Conservation (phyloP, 2,888 invertebrate genomes). For the Seira ritae region DNA sequence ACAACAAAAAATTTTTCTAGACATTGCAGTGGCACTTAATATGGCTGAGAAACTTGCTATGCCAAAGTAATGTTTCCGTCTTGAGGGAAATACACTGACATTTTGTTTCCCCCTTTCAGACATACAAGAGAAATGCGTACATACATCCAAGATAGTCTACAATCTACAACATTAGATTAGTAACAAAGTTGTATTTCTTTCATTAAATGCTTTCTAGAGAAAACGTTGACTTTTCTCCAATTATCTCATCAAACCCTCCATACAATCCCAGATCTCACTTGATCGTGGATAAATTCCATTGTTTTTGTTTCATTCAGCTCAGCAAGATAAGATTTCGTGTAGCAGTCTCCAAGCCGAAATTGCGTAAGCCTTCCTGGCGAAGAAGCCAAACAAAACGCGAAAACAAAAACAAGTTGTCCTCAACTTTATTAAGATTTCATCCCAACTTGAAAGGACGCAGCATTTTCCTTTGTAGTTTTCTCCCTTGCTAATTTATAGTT, state of each 20-base stretch:
- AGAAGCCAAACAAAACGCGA: neutral
- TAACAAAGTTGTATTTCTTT: neutral
- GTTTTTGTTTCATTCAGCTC: neutral
- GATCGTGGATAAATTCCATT: conserved; percentile 3
- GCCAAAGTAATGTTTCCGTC: conserved; percentile 47
- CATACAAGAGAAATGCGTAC: no score
- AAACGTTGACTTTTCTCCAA: neutral
- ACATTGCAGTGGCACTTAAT: no score
- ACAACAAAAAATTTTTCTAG: no score
- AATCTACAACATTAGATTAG: neutral
- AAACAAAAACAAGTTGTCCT: neutral
- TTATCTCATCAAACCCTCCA: neutral
- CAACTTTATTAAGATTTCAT: conserved; percentile 11
- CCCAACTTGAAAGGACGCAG: neutral
- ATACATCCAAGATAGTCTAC: no score
- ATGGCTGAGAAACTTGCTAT: no score
- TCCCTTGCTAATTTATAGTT: conserved; percentile 2
- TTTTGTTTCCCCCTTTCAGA: conserved; percentile 24
- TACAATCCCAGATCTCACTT: neutral
- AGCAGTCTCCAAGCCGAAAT: neutral
- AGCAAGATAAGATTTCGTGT: neutral
- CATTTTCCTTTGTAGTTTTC: neutral
- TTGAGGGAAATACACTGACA: conserved; percentile 45
- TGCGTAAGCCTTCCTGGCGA: neutral
- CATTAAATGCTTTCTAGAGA: neutral